Conservation (phyloP, 2,113 vertebrate species). For the Dryoscopus gambensis region DNA sequence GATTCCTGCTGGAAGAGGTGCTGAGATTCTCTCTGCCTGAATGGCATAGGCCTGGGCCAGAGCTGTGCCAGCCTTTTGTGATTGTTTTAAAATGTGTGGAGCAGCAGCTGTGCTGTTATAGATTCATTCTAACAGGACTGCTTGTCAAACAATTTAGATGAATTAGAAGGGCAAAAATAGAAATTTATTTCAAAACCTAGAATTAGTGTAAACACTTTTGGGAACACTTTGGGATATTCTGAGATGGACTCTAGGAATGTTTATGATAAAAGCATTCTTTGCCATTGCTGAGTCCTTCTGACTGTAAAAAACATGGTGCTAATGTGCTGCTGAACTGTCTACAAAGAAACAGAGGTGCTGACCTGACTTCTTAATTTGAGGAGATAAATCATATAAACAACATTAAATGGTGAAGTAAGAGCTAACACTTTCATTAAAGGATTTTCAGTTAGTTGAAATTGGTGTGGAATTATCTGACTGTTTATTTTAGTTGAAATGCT, state of each 20-base stretch:
- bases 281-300: neutral
- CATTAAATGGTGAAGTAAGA: neutral
- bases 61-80: neutral
- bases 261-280: neutral
- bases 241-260: neutral
- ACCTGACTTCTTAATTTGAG: neutral
- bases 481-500: neutral
- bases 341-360: neutral
- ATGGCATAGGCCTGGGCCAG: neutral
- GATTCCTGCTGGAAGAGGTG: neutral
- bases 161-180: neutral
- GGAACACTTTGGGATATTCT: neutral
- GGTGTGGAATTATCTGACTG: neutral
- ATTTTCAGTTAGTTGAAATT: neutral
- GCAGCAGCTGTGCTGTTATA: neutral
- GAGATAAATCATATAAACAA: neutral
- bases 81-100: neutral
- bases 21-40: neutral
- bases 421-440: neutral
- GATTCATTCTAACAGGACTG: neutral
- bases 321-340: neutral
- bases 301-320: neutral
- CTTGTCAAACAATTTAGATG: neutral
- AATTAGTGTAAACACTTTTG: neutral
- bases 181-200: neutral